These are phyloP conservation scores for Cervus canadensis DNA, from an alignment of 2,113 vertebrate genomes.

Conservation along the genomic window DNA sequence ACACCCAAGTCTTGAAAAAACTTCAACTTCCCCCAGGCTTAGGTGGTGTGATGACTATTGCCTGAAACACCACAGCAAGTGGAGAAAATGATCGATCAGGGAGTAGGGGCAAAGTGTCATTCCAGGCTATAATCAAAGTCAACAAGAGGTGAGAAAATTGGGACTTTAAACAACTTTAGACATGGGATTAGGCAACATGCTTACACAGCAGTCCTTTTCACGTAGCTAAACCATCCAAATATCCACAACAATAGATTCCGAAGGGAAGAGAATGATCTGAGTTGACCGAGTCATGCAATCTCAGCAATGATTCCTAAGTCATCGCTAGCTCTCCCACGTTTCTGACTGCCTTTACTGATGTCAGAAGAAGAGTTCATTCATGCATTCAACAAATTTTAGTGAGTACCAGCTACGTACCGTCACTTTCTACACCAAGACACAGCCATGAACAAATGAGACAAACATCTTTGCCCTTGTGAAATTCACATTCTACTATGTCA, in stretches of 20 bases:
- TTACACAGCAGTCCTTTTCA: constrained; percentile 35
- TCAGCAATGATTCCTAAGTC: constrained; percentile 14
- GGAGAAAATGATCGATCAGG: neutral
- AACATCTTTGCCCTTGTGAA: neutral
- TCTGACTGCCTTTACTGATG: neutral
- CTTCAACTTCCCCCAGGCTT: neutral
- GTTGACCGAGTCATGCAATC: neutral
- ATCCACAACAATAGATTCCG: constrained; percentile 18
- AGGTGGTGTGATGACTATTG: neutral
- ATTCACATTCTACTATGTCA: neutral
- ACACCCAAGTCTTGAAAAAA: constrained; percentile 13
- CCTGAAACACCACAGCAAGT: neutral
- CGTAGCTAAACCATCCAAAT: neutral
- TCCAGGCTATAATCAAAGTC: neutral
- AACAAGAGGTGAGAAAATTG: neutral
- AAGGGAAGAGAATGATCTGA: neutral
- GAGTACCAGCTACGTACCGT: neutral
- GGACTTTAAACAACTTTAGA: neutral
- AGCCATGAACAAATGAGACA: neutral
- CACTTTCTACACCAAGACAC: neutral
- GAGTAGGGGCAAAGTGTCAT: neutral
- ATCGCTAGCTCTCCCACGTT: neutral
- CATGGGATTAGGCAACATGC: neutral
- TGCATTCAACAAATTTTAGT: neutral
- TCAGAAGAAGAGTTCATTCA: neutral